These are phyloP conservation scores for Stenoptilia bipunctidactyla DNA, from an alignment of 2,888 invertebrate genomes.

Conservation along the genomic window DNA sequence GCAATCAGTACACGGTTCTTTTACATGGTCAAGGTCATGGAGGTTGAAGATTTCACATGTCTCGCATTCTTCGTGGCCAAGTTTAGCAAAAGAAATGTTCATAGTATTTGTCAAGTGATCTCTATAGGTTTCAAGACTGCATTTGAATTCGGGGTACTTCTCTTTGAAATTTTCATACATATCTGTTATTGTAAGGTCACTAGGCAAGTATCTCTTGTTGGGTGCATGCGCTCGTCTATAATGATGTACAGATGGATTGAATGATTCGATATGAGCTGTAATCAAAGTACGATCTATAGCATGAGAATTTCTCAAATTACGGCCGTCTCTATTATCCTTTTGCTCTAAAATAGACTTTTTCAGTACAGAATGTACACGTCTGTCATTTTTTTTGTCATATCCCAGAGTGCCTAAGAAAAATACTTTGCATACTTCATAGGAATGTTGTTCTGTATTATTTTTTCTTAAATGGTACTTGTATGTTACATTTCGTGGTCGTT, in stretches of 20 bases:
- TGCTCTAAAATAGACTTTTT: conserved; percentile 9
- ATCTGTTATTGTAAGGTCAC: conserved; percentile 9
- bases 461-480: conserved; percentile 2
- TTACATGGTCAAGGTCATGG: conserved; percentile 5
- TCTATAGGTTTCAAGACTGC: conserved; percentile 5
- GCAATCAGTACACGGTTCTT: no score
- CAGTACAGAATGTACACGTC: conserved; percentile 9
- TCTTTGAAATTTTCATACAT: conserved; percentile 4
- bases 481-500: conserved; percentile 9
- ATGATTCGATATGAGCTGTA: no score
- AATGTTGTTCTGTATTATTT: conserved; percentile 7
- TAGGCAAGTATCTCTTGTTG: conserved; percentile 5
- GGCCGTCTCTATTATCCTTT: conserved; percentile 11
- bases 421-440: conserved; percentile 9
- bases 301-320: no score
- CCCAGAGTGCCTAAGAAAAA: conserved; percentile 10
- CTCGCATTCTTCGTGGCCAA: conserved; percentile 11
- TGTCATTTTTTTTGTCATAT: conserved; percentile 7
- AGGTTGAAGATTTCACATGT: conserved; percentile 1
- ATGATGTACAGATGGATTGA: conserved; percentile 12
- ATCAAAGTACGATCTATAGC: no score
- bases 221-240: conserved; percentile 10
- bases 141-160: conserved; percentile 6
- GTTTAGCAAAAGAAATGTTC: conserved; percentile 13
- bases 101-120: conserved; percentile 5